phyloP scores from a whole-genome alignment of 2,888 invertebrate genomes.

The Eupithecia dodoneata region DNA sequence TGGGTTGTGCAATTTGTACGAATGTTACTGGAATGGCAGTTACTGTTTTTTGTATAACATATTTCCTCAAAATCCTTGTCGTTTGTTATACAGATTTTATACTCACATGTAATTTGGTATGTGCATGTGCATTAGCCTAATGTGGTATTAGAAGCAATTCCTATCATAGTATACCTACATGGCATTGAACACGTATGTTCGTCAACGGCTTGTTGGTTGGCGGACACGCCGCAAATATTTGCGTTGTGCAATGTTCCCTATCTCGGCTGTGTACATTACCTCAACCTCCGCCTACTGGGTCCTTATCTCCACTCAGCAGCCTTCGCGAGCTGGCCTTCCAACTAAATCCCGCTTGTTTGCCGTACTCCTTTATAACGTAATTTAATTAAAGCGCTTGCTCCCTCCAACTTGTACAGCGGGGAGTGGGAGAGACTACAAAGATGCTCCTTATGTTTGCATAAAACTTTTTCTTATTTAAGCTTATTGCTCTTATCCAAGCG shows the following conservation, averaged over 20 bases:
- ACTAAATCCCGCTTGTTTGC: conserved; percentile 66
- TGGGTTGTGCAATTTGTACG: conserved; percentile 57
- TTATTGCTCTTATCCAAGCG: conserved; percentile 29
- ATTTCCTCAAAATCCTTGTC: neutral
- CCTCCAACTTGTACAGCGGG: conserved; percentile 36
- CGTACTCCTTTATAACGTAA: conserved; percentile 62
- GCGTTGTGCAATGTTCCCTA: conserved; percentile 67
- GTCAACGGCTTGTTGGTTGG: conserved; percentile 42
- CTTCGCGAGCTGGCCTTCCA: conserved; percentile 58
- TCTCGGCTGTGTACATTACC: conserved; percentile 68
- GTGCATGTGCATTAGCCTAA: neutral
- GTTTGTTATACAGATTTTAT: neutral
- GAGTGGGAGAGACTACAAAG: conserved; percentile 31
- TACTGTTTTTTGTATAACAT: conserved; percentile 43
- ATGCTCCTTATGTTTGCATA: conserved; percentile 39
- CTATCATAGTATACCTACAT: conserved; percentile 37
- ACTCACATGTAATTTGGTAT: neutral
- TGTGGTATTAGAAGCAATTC: conserved; percentile 11
- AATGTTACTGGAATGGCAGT: conserved; percentile 56
- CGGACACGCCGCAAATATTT: conserved; percentile 66
- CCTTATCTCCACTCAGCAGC: conserved; percentile 70
- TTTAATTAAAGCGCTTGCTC: conserved; percentile 68
- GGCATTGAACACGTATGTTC: conserved; percentile 46
- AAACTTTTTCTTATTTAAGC: conserved; percentile 35
- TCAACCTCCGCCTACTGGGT: conserved; percentile 61